These are phyloP conservation scores for Fringilla coelebs DNA, from an alignment of 2,797 vertebrate species.

Conservation along the genomic window DNA sequence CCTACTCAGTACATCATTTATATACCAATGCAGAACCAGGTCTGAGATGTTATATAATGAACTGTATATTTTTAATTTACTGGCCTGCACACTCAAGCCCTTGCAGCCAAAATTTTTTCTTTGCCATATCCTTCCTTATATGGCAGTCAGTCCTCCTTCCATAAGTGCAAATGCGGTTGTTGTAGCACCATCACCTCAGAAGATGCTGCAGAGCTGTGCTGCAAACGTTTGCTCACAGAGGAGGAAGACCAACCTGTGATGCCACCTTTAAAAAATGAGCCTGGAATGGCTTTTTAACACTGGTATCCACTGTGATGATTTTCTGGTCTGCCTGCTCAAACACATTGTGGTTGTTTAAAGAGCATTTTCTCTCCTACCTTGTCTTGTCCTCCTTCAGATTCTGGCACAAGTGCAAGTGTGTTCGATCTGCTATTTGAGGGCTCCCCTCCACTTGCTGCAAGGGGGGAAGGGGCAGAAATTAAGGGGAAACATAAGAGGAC, in stretches of 20 bases:
- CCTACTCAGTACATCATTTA: background rate
- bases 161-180: background rate
- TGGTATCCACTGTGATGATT: conserved; percentile 33
- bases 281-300: background rate
- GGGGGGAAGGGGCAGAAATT: background rate
- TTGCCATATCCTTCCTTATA: background rate
- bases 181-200: background rate
- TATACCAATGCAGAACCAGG: background rate
- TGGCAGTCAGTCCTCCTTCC: background rate
- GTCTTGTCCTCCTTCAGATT: background rate
- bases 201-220: background rate
- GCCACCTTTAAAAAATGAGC: background rate
- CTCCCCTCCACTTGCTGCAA: background rate
- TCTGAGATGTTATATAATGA: background rate
- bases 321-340: background rate
- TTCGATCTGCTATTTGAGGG: background rate
- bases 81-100: background rate
- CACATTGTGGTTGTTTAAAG: background rate
- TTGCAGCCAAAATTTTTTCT: background rate
- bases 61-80: background rate
- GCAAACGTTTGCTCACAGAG: background rate
- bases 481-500: background rate
- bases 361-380: background rate
- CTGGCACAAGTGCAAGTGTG: background rate
- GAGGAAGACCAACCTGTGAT: background rate